Conservation (phyloP, 2,888 invertebrate species). For the Craniophora ligustri region DNA sequence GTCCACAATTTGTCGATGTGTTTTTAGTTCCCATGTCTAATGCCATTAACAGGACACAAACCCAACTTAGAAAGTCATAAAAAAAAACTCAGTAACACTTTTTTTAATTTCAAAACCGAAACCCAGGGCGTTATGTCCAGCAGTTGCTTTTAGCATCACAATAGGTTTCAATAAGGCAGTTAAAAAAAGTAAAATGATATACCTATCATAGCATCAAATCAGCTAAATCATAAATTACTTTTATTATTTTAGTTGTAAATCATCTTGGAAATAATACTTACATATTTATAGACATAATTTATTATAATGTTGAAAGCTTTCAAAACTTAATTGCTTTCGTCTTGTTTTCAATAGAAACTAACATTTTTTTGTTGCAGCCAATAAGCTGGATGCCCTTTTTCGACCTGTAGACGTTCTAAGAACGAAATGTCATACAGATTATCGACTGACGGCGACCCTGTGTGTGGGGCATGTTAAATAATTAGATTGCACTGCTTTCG, state of each 20-base stretch:
- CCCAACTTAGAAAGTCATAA: no score
- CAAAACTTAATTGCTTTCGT: conserved; percentile 61
- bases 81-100: no score
- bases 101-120: no score
- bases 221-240: neutral
- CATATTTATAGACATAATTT: conserved; percentile 28
- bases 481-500: conserved; percentile 55
- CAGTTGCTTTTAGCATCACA: no score
- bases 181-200: neutral
- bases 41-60: no score
- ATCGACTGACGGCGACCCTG: conserved; percentile 70
- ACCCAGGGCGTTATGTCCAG: no score
- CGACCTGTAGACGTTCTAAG: conserved; percentile 78
- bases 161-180: no score
- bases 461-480: conserved; percentile 68
- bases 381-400: conserved; percentile 66
- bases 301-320: conserved; percentile 50
- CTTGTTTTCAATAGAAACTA: conserved; percentile 61
- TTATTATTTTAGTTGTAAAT: neutral
- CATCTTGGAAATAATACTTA: neutral
- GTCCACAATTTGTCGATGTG: no score
- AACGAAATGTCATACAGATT: conserved; percentile 77
- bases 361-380: conserved; percentile 66
- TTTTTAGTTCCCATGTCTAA: no score
- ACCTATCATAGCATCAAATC: neutral